Base-by-base conservation (phyloP, 2,113 vertebrate genomes). In the Charadrius vociferus region DNA sequence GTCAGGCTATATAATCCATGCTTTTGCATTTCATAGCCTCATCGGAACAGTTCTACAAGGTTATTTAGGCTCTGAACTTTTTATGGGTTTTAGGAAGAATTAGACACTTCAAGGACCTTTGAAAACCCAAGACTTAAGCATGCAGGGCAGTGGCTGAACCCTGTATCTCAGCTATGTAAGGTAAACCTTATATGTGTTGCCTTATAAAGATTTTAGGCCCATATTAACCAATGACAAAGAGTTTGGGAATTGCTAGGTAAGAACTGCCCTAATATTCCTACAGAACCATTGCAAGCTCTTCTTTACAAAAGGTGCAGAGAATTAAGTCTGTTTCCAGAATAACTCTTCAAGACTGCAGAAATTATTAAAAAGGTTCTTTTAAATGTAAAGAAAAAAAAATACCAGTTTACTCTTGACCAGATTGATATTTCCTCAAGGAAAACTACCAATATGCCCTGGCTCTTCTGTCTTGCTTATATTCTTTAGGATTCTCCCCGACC, bases 71-170 rank as follows among this genome's bases (percentile, higher is more conserved):
- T 34, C 6, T 39, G n/a, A n/a, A 55, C 4, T 1, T 67, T 72
- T 90, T 30, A 13, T 16, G 4, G 0, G 2, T 32, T 86, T 77
- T 32, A 58, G 10, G 10, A 52, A 3, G 7, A 77, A 30, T 81
- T 47, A 91, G 3, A 1, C 9, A 47, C 43, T 67, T 80, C 24
- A 61, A 73, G 14, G 2, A 58, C 18, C 3, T 78, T 62, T 73
- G 14, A 39, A 77, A 62, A 84, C 29, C 4, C 5, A 58, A n/a
- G 7, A 22, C 34, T 72, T 80, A 83, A 55, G 19, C 7, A 19
- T 17, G 10, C 10, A 61, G 0, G 1, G 12, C 19, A 61, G 45
- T 2, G 1, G 24, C 34, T 52, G 10, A 81, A 23, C 18, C 14
- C 10, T 62, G 10, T 27, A 70, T 27, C 2, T 7, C 34, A 53